Conservation (phyloP, 2,888 invertebrate genomes). For the Parthenolecanium corni region DNA sequence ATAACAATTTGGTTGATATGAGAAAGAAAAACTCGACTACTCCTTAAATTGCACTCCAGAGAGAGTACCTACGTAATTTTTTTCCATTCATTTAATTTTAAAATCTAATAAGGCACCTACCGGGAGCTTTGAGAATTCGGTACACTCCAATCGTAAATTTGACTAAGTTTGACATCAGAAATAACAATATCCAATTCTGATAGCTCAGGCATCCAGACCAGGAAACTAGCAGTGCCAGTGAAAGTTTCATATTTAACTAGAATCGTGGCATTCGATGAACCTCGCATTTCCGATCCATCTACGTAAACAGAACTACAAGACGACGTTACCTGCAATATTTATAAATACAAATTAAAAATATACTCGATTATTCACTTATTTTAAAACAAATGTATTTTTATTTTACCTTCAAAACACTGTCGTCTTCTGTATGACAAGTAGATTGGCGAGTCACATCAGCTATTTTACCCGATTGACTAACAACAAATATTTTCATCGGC, state of each 20-base stretch:
- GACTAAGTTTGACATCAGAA: conserved; percentile 76
- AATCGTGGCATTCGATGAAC: conserved; percentile 87
- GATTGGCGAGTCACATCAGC: conserved; percentile 91
- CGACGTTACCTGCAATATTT: conserved; percentile 65
- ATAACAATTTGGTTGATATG: too few species aligned
- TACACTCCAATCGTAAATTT: conserved; percentile 89
- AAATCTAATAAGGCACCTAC: too few species aligned
- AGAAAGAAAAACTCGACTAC: too few species aligned
- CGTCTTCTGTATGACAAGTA: conserved; percentile 88
- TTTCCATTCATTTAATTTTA: too few species aligned
- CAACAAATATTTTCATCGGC: conserved; percentile 89
- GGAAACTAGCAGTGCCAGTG: conserved; percentile 74
- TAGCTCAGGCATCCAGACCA: conserved; percentile 95
- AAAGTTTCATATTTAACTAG: conserved; percentile 86
- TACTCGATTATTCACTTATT: neutral
- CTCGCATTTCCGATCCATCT: conserved; percentile 87
- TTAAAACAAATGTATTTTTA: neutral
- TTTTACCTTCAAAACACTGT: conserved; percentile 87
- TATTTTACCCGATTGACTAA: conserved; percentile 85
- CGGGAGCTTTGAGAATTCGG: conserved; percentile 39
- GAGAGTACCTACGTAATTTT: too few species aligned
- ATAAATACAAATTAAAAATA: neutral
- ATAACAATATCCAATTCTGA: conserved; percentile 74
- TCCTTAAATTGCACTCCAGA: too few species aligned
- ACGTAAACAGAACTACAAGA: conserved; percentile 94